phyloP scores from a whole-genome alignment of 2,797 vertebrate species.

The Phyllotis vaccarum region DNA sequence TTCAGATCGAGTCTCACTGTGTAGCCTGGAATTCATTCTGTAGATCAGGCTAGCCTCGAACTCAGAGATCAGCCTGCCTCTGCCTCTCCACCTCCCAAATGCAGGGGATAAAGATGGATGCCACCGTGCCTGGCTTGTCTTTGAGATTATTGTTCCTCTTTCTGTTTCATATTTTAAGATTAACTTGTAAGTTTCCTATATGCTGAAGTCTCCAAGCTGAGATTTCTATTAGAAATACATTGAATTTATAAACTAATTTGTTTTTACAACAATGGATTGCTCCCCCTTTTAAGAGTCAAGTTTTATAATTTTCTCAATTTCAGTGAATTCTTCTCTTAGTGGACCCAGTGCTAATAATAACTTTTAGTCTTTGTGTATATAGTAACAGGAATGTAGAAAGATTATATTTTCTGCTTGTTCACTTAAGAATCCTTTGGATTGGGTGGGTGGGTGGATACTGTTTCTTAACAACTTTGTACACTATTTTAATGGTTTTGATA shows the following conservation, averaged over 20 bases:
- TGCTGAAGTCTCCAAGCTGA: neutral
- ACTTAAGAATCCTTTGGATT: neutral
- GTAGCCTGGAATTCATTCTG: neutral
- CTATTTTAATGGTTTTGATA: conserved; percentile 25
- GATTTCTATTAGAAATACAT: conserved; percentile 12
- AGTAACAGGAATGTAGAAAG: neutral
- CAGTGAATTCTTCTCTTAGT: conserved; percentile 4
- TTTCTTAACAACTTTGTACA: neutral
- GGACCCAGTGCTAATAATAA: neutral
- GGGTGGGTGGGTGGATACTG: neutral
- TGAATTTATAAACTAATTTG: conserved; percentile 35
- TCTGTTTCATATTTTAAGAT: conserved; percentile 45
- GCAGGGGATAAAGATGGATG: neutral
- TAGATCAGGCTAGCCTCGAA: neutral
- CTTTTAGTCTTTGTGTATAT: conserved; percentile 19
- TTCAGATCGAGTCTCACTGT: neutral
- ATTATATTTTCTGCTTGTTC: conserved; percentile 23
- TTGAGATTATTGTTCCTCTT: neutral
- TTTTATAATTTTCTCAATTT: conserved; percentile 29
- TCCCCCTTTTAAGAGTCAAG: neutral
- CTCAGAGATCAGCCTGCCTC: neutral
- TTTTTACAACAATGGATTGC: neutral
- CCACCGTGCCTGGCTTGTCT: neutral
- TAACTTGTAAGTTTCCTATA: neutral
- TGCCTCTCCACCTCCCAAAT: neutral